Evolutionary conservation across 2,113 vertebrate genomes (phyloP), one percentile per base, ranked within the genome.

Genomic region (Smithornis capensis): DNA sequence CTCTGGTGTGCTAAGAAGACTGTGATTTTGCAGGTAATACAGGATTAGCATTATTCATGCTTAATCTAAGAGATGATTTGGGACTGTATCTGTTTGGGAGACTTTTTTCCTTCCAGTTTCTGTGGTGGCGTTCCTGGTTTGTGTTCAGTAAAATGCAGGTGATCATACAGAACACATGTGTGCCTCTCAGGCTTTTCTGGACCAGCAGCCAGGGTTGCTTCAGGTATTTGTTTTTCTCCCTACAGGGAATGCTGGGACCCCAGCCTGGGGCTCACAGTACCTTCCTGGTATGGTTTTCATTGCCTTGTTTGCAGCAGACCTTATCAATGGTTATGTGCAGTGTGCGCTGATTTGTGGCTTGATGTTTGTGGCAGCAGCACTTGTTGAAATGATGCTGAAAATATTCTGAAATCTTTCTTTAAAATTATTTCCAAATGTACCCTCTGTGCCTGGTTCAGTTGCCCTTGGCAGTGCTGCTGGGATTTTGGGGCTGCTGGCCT

Each of bases 351-450:
- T 88, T 49, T 92, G 74, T 62, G 47, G 24, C 76, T 83, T 7
- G 15, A 31, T 1, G 2, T 55, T 69, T 70, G 60, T 67, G 49
- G 53, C 24, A 70, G 37, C 2, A 1, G 37, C n/a, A 19, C 15
- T 70, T 14, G 11, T 69, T 94, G 90, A 88, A 93, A 59, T 1
- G 3, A 76, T 63, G 70, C 75, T 0, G 1, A 89, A 83, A 84
- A 35, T 80, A 14, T 60, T 70, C 42, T 16, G 18, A 80, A 86
- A 64, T 80, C 44, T 64, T 86, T 70, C 37, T 63, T 91, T 64
- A 64, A 88, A 88, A 88, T 79, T 37, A 44, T 80, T 95, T 91
- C 63, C 60, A 86, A 90, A 83, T 80, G 52, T 86, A 31, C 47
- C 55, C 28, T 67, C 9, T 55, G 38, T 47, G 83, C 31, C n/a